Base-by-base conservation (phyloP, 2,888 invertebrate species). In the Drosophila fungiperda region DNA sequence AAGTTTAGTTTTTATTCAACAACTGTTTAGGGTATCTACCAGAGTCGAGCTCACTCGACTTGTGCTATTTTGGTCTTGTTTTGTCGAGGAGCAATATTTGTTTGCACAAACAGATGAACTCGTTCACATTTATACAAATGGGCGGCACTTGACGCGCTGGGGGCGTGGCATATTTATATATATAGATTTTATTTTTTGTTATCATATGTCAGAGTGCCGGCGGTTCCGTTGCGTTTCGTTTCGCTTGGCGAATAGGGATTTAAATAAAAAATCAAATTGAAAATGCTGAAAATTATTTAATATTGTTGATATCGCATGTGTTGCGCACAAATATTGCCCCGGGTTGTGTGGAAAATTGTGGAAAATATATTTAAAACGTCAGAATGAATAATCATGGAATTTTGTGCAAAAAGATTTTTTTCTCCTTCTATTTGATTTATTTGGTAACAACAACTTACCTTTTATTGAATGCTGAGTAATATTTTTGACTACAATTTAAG, bases 41-140 rank as follows among this genome's bases (percentile, higher is more conserved):
- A 23, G 45, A 45, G 45, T 45, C 45, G 45, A 8, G 1, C 23
- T 7, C 7, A 1, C 15, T 1, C 15, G 0, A 7, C 23, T 15
- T 1, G 1, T 15, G 23, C 45, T 45, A 23, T 23, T 52, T 73
- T 59, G 45, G 50, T 71, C 26, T 29, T 42, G 9, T 38, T 64
- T 33, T 49, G 40, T 45, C 45, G 29, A 8, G 17, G 38, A 17
- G 38, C 0, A 17, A 38, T 17, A 17, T 38, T 53, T 60, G 54
- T 36, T 72, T 38, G 52, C 76, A 69, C 79, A 79, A 74, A 79
- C 79, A 83, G 82, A 79, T 83, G 77, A 75, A 75, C 79, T 82
- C 74, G 67, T 67, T 79, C 60, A 81, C 81, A 78, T 81, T 76
- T 76, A 83, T 74, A 67, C 59, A 67, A 53, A 65, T 48, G 53